Evolutionary conservation across 2,888 invertebrate species (phyloP).

Genomic region (Dilophus febrilis): DNA sequence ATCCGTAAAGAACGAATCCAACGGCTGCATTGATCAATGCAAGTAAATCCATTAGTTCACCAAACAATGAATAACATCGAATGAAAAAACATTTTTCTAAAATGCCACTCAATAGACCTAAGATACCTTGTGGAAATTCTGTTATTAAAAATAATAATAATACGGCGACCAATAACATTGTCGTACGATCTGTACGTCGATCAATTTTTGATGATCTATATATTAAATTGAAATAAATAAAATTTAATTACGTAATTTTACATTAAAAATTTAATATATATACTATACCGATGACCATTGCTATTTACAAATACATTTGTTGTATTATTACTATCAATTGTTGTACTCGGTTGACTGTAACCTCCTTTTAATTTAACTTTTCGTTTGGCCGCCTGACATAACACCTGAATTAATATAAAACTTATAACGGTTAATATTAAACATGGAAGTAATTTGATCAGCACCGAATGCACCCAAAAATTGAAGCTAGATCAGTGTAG

Average conservation of each 20-base stretch:
- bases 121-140: slow-evolving; percentile 69
- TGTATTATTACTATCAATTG: slow-evolving; percentile 8
- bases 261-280: no score
- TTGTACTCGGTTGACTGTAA: slow-evolving; percentile 37
- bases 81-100: slow-evolving; percentile 55
- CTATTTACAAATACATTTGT: slow-evolving; percentile 16
- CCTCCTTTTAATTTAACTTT: slow-evolving; percentile 52
- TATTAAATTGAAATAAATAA: not conserved
- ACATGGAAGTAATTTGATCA: slow-evolving; percentile 61
- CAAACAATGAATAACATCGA: slow-evolving; percentile 62
- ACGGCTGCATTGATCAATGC: slow-evolving; percentile 83
- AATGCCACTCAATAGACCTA: slow-evolving; percentile 53
- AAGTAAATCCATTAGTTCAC: slow-evolving; percentile 77
- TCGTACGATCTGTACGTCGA: slow-evolving; percentile 69
- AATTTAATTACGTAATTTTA: no score
- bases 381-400: slow-evolving; percentile 57
- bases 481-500: slow-evolving; percentile 37
- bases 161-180: slow-evolving; percentile 75
- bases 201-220: slow-evolving; percentile 38
- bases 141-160: slow-evolving; percentile 72
- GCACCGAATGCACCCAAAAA: slow-evolving; percentile 60
- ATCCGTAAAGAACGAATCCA: slow-evolving; percentile 84
- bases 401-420: slow-evolving; percentile 42
- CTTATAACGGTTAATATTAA: slow-evolving; percentile 50
- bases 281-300: slow-evolving; percentile 9